Evolutionary conservation across 2,113 vertebrate genomes (phyloP), one percentile per base, ranked within the genome.

Genomic region (Scolopax mira): DNA sequence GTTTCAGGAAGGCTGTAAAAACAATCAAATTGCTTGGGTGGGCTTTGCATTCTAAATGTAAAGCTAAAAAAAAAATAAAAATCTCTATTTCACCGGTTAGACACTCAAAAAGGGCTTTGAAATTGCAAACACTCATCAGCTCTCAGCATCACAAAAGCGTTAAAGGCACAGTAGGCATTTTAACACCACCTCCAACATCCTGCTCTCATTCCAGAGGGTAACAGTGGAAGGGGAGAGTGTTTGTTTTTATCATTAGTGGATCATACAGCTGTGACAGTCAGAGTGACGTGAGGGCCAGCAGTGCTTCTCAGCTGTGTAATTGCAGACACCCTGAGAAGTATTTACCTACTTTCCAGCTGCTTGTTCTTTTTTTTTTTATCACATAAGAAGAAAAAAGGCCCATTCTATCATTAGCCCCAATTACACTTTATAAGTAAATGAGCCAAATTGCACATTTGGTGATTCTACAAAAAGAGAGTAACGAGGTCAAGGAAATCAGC

Each of bases 1-100:
- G 31, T 74, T 96, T 94, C 79, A 81, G 61, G 22, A 96, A 90
- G 73, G 41, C 77, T 78, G 61, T 79, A 65, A 71, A 96, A 87
- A 89, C 61, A 86, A 89, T 49, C 58, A 71, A 90, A 90, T 85
- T 90, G 67, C 72, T 81, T 93, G 67, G 70, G 79, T 0, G 3
- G 87, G 42, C 15, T 85, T 93, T 93, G 44, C 3, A 0, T 94
- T 72, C 55, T 90, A 94, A 93, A 90, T 74, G 60, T 83, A 65
- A 88, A 89, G 90, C 73, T 85, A 51, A 89, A 92, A 48, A n/a
- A n/a, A n/a, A n/a, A n/a, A n/a, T n/a, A n/a, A n/a, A n/a, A 48
- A 72, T 74, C 54, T 90, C 75, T 58, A 7, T 79, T 96, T 88
- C 75, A 31, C 79, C 90, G 60, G n/a, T 88, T 89, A 93, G 55